Evolutionary conservation across 2,113 vertebrate species (phyloP).

Genomic region (Nannospalax galili): DNA sequence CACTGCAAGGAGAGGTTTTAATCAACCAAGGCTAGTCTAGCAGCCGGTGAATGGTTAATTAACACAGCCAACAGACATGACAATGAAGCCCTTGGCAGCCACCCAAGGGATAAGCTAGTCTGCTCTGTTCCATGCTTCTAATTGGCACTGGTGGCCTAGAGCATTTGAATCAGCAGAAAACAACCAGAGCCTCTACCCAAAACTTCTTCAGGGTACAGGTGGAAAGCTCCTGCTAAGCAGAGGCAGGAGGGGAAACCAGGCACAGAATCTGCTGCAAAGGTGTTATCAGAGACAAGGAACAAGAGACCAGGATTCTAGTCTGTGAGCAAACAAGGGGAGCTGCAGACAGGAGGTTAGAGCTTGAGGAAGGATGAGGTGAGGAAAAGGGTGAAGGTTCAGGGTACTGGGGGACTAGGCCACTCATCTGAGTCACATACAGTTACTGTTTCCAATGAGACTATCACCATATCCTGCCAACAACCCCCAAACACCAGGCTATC

Average conservation of each 20-base stretch:
- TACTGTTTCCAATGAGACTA: background rate
- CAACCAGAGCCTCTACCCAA: background rate
- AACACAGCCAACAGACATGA: background rate
- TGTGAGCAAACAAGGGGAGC: background rate
- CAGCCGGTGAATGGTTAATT: background rate
- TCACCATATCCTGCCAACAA: background rate
- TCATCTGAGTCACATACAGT: background rate
- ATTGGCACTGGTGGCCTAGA: background rate
- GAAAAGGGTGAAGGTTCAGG: background rate
- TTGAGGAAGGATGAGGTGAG: background rate
- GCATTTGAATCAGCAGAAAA: background rate
- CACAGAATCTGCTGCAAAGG: background rate
- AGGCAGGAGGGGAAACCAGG: accelerated
- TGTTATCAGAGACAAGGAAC: background rate
- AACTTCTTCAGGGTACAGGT: background rate
- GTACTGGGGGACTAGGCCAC: background rate
- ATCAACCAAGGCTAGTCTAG: background rate
- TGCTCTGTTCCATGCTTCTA: background rate
- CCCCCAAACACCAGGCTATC: accelerated
- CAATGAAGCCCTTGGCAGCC: background rate
- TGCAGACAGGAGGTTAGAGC: background rate
- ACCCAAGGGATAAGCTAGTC: background rate
- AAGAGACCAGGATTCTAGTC: background rate
- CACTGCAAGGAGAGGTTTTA: background rate
- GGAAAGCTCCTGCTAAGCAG: background rate